Percentiles rank a stretch among this genome's conserved stretches.
phyloP scores from a whole-genome alignment of 2,797 vertebrate species.

The Apogon talboti region DNA sequence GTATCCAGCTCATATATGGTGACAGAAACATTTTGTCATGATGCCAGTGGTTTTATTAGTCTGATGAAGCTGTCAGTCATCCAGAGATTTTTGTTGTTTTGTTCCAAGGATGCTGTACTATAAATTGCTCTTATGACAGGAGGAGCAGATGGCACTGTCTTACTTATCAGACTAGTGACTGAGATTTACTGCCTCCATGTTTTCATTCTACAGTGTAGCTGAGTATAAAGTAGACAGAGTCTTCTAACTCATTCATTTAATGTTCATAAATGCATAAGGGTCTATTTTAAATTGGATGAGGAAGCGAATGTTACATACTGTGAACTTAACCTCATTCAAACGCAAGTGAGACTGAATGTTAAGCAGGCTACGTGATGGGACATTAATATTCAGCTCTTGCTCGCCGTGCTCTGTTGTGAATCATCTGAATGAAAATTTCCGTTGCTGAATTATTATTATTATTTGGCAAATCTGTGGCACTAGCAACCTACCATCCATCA shows the following conservation, averaged over 20 bases:
- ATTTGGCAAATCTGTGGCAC: slow-evolving; percentile 23
- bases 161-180: slow-evolving; percentile 46
- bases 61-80: slow-evolving; percentile 42
- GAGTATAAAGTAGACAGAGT: neutral
- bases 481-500: neutral
- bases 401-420: slow-evolving; percentile 34
- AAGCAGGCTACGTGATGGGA: slow-evolving; percentile 33
- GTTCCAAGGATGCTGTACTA: slow-evolving; percentile 46
- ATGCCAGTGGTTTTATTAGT: slow-evolving; percentile 26
- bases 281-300: neutral
- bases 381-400: slow-evolving; percentile 57
- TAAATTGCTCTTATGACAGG: slow-evolving; percentile 53
- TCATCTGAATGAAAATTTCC: slow-evolving; percentile 40
- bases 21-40: slow-evolving; percentile 12
- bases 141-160: slow-evolving; percentile 57
- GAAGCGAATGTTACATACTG: neutral
- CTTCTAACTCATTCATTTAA: slow-evolving; percentile 10
- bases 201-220: slow-evolving; percentile 8
- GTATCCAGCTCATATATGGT: neutral
- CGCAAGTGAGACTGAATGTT: slow-evolving; percentile 42
- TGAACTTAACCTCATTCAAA: slow-evolving; percentile 30
- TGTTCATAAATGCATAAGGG: slow-evolving; percentile 7
- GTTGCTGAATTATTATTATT: slow-evolving; percentile 1
- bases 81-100: slow-evolving; percentile 32
- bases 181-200: slow-evolving; percentile 3